These are phyloP conservation scores for Henricia sp. DNA, from an alignment of 53 echinoderm and acorn worm genomes.

Conservation along the genomic window DNA sequence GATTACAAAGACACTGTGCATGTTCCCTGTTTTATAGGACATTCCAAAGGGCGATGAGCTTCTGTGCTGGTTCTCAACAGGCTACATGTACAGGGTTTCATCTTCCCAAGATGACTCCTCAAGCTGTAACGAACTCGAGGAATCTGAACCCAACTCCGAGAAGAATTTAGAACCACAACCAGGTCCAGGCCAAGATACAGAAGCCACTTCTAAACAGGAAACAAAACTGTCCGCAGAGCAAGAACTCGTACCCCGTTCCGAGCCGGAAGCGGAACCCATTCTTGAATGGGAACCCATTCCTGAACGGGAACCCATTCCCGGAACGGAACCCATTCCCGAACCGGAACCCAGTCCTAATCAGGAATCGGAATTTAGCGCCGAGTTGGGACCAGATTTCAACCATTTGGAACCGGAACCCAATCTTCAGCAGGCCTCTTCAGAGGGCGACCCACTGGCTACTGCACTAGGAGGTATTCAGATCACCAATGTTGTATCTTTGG, in stretches of 20 bases:
- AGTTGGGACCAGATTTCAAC: too few species aligned
- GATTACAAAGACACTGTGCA: too few species aligned
- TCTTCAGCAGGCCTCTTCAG: background rate
- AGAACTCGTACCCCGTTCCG: background rate
- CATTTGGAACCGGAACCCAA: background rate
- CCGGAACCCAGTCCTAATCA: background rate
- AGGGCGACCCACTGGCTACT: constrained; percentile 9
- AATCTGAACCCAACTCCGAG: background rate
- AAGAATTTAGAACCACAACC: background rate
- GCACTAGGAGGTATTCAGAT: constrained; percentile 43
- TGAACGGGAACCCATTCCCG: background rate
- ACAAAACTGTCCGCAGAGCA: too few species aligned
- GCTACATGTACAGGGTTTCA: constrained; percentile 13
- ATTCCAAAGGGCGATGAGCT: constrained; percentile 83
- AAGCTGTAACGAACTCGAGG: background rate
- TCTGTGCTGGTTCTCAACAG: constrained; percentile 84
- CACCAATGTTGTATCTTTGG: constrained; percentile 36
- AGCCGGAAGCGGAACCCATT: background rate
- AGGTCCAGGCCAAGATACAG: too few species aligned
- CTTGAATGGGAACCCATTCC: background rate
- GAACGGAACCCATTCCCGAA: background rate
- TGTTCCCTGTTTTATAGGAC: constrained; percentile 51
- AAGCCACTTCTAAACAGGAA: too few species aligned
- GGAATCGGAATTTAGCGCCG: too few species aligned
- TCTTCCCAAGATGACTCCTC: background rate